Evolutionary conservation across 2,797 vertebrate species (phyloP).

Genomic region (Benthosema pterotum): DNA sequence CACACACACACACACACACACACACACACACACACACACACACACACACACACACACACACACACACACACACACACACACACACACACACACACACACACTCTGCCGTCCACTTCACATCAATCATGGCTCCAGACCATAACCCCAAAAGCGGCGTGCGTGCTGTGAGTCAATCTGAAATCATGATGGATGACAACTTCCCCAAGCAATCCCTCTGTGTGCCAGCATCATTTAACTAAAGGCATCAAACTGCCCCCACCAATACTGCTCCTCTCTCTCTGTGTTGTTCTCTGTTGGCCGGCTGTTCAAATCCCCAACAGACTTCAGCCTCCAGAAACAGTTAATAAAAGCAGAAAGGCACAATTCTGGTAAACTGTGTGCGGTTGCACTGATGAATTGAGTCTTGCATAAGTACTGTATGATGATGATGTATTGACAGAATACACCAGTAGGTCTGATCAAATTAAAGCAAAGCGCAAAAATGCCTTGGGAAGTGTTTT

Average conservation of each 20-base stretch:
- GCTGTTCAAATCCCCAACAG: constrained; percentile 1
- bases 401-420: too few relatives aligned
- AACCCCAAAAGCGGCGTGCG: constrained; percentile 72
- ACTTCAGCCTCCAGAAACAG: constrained; percentile 11
- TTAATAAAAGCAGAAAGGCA: too few relatives aligned
- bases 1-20: constrained; percentile 8
- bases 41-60: constrained; percentile 4
- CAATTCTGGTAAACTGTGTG: too few relatives aligned
- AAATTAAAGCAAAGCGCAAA: too few relatives aligned
- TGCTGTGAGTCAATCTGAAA: constrained; percentile 80
- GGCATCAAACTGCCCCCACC: constrained; percentile 69
- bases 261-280: constrained; percentile 37
- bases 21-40: constrained; percentile 7
- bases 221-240: constrained; percentile 82
- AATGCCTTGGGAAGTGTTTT: too few relatives aligned
- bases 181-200: constrained; percentile 85
- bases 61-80: constrained; percentile 10
- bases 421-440: too few relatives aligned
- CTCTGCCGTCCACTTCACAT: constrained; percentile 57
- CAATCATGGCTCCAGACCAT: constrained; percentile 75
- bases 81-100: constrained; percentile 5
- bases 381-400: too few relatives aligned
- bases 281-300: not conserved
- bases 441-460: too few relatives aligned
- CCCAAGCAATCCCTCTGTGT: constrained; percentile 77